phyloP scores from a whole-genome alignment of 1,140 invertebrate genomes.

The Cydia amplana region DNA sequence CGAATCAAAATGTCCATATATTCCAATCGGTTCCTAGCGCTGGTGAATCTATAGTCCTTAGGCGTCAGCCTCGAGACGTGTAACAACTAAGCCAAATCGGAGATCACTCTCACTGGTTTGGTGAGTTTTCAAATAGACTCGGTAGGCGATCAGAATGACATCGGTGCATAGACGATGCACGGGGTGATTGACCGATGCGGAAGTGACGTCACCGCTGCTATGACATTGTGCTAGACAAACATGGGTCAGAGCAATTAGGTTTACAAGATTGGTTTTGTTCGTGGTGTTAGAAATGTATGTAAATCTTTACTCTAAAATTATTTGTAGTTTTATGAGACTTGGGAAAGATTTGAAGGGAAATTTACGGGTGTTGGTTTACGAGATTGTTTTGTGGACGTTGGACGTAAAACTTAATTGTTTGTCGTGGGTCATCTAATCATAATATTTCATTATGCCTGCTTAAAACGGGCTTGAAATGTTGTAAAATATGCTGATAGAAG shows the following conservation, averaged over 20 bases:
- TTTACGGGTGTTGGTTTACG: background rate
- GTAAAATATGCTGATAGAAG: background rate
- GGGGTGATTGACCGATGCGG: conserved; percentile 23
- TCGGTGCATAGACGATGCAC: conserved; percentile 25
- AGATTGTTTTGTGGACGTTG: background rate
- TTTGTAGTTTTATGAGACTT: no score
- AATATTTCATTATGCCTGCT: background rate
- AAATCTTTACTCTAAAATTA: background rate
- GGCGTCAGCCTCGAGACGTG: no score
- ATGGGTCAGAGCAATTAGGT: conserved; percentile 5
- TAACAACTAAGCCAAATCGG: no score
- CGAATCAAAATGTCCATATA: no score
- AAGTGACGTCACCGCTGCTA: conserved; percentile 20
- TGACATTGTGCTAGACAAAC: conserved; percentile 22
- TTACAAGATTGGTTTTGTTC: background rate
- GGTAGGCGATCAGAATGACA: background rate
- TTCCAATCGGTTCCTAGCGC: no score
- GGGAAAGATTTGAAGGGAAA: no score
- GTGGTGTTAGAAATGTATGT: background rate
- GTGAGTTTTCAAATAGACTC: background rate
- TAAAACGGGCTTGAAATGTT: background rate
- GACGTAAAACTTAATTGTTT: background rate
- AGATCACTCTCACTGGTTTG: background rate
- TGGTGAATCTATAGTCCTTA: no score
- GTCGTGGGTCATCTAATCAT: background rate